Conservation (phyloP, 2,888 invertebrate genomes). For the Mylabris sibirica region DNA sequence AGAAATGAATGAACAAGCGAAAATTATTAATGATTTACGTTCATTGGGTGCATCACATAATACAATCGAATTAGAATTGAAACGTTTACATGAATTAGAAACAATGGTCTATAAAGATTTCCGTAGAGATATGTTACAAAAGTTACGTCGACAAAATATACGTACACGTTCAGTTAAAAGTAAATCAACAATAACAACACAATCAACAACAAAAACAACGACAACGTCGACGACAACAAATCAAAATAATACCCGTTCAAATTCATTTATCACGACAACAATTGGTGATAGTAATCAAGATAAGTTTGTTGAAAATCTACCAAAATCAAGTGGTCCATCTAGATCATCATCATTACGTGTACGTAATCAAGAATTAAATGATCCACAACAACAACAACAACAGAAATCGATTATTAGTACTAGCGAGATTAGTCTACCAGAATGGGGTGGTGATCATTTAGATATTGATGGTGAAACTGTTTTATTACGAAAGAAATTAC, state of each 20-base stretch:
- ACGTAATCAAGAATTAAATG: slow-evolving; percentile 61
- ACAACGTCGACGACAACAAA: not conserved
- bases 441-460: slow-evolving; percentile 69
- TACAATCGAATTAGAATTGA: slow-evolving; percentile 92
- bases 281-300: not conserved
- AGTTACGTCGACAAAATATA: slow-evolving; percentile 83
- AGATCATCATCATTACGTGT: slow-evolving; percentile 74
- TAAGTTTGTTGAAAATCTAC: slow-evolving; percentile 71
- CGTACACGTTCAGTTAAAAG: slow-evolving; percentile 81
- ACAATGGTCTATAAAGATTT: slow-evolving; percentile 94
- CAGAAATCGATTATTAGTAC: slow-evolving; percentile 65
- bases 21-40: slow-evolving; percentile 89
- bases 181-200: slow-evolving; percentile 61
- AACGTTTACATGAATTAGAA: slow-evolving; percentile 90
- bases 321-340: slow-evolving; percentile 71
- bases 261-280: not conserved
- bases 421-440: slow-evolving; percentile 71
- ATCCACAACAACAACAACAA: not conserved
- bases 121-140: slow-evolving; percentile 91
- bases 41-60: slow-evolving; percentile 76
- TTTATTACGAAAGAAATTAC: slow-evolving; percentile 67
- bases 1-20: slow-evolving; percentile 97
- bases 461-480: slow-evolving; percentile 72
- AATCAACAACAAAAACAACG: no score
- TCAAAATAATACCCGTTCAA: not conserved